phyloP scores from a whole-genome alignment of 2,113 vertebrate species.

The Oncorhynchus keta region DNA sequence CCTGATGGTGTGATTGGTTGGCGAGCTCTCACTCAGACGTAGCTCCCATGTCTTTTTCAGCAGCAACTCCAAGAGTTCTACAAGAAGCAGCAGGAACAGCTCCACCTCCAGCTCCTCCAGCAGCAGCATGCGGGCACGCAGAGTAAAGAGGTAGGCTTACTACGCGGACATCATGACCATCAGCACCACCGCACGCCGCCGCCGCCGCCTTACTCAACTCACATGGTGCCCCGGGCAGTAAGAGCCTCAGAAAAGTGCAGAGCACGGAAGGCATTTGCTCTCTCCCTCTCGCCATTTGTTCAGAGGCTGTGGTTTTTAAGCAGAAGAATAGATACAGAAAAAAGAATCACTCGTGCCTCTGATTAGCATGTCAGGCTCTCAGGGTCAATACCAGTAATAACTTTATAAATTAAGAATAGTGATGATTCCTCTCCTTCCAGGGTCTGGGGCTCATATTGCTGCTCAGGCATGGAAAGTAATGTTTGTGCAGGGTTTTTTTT shows the following conservation, averaged over 20 bases:
- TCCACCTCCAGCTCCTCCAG: conserved; percentile 97
- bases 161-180: conserved; percentile 74
- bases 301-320: conserved; percentile 59
- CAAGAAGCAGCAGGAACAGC: conserved; percentile 99
- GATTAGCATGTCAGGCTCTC: conserved; percentile 63
- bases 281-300: conserved; percentile 50
- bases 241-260: background rate
- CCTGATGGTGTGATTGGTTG: background rate
- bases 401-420: conserved; percentile 36
- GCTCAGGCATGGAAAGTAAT: background rate
- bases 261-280: conserved; percentile 51
- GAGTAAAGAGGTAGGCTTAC: conserved; percentile 94
- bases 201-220: background rate
- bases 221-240: background rate
- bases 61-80: conserved; percentile 99
- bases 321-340: conserved; percentile 8
- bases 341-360: conserved; percentile 60
- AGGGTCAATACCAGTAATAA: conserved; percentile 49
- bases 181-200: conserved; percentile 21
- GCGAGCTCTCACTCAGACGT: conserved; percentile 3
- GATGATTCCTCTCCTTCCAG: conserved; percentile 5
- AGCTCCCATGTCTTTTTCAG: conserved; percentile 75
- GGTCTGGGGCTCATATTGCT: background rate
- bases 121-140: conserved; percentile 92
- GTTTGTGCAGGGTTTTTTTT: background rate